phyloP scores from a whole-genome alignment of 2,797 vertebrate genomes.

The Microctenopoma lineatum region DNA sequence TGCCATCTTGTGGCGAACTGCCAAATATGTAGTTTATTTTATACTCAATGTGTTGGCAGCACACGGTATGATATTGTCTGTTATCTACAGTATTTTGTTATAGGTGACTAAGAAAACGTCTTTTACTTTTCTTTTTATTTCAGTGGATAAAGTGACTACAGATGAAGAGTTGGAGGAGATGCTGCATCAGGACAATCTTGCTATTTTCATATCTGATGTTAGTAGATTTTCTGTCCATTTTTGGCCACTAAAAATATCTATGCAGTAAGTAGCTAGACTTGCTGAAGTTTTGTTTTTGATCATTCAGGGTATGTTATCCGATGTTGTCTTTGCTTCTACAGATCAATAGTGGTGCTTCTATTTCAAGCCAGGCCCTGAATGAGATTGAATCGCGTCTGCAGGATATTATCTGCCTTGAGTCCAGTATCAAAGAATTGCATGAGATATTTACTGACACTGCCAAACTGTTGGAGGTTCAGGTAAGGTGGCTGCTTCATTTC shows the following conservation, averaged over 20 bases:
- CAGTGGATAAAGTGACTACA: constrained; percentile 89
- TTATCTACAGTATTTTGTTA: neutral
- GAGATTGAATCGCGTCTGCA: constrained; percentile 91
- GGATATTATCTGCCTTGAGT: constrained; percentile 90
- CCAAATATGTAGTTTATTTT: neutral
- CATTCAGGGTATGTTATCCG: neutral
- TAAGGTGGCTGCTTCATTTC: constrained; percentile 39
- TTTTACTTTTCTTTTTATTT: neutral
- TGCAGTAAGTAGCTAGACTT: neutral
- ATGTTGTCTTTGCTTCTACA: constrained; percentile 51
- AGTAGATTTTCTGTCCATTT: constrained; percentile 50
- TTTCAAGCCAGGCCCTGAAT: constrained; percentile 86
- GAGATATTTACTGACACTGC: constrained; percentile 91
- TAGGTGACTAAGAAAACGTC: no score
- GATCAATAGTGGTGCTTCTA: constrained; percentile 84
- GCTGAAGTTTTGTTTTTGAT: neutral
- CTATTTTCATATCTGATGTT: constrained; percentile 90
- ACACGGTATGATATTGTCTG: neutral
- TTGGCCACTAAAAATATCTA: accelerated
- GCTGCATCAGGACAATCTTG: constrained; percentile 85
- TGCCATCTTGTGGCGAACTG: constrained; percentile 18
- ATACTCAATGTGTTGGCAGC: neutral
- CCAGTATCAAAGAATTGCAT: constrained; percentile 89
- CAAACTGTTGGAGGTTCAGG: constrained; percentile 90
- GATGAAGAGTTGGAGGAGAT: constrained; percentile 91